Conservation (phyloP, 2,113 vertebrate genomes). For the Ciconia boyciana region DNA sequence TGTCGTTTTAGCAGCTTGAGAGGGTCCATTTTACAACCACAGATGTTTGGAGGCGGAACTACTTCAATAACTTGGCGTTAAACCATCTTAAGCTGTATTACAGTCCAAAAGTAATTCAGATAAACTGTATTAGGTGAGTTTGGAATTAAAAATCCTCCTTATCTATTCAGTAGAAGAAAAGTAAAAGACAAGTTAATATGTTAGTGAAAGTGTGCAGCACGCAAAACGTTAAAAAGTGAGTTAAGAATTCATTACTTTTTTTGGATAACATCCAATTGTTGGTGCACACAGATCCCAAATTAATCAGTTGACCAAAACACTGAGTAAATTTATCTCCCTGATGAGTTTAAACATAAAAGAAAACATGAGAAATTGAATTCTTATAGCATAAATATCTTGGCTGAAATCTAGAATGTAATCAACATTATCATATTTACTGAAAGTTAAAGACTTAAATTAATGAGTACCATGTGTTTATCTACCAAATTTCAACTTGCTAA, state of each 20-base stretch:
- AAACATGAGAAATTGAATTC: background rate
- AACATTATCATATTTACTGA: conserved; percentile 14
- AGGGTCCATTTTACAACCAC: background rate
- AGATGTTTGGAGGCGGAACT: conserved; percentile 9
- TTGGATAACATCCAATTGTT: background rate
- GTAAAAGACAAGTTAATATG: background rate
- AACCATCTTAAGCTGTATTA: background rate
- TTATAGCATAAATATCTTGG: background rate
- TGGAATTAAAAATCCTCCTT: background rate
- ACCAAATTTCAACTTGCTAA: conserved; percentile 5
- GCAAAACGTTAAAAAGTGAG: background rate
- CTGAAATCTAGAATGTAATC: conserved; percentile 21
- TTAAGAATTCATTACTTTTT: background rate
- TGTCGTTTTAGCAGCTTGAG: background rate
- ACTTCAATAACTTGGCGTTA: conserved; percentile 13
- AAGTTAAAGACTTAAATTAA: conserved; percentile 1
- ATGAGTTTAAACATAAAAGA: conserved; percentile 13
- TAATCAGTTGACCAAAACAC: background rate
- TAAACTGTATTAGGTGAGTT: conserved; percentile 5
- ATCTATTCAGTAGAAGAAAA: background rate
- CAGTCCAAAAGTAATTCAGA: conserved; percentile 1
- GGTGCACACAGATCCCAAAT: background rate
- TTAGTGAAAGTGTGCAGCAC: background rate
- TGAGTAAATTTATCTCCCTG: background rate
- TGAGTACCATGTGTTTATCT: background rate